Evolutionary conservation across 2,113 vertebrate genomes (phyloP).

Genomic region (Otus sunia): DNA sequence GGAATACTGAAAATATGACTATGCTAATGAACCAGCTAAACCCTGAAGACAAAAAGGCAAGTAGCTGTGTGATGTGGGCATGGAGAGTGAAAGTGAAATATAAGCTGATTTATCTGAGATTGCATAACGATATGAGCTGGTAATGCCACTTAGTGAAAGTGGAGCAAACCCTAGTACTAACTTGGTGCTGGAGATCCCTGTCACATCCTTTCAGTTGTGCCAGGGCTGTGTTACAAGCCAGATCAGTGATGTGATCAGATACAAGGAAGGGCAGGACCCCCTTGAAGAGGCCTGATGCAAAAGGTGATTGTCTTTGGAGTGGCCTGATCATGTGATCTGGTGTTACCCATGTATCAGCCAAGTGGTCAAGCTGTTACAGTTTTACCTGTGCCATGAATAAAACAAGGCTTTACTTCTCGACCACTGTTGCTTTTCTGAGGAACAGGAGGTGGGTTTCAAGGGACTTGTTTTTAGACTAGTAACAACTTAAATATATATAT

Average conservation of each 20-base stretch:
- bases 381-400: background rate
- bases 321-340: background rate
- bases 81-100: background rate
- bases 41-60: conserved; percentile 92
- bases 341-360: background rate
- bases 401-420: background rate
- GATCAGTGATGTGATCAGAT: background rate
- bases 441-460: background rate
- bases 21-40: conserved; percentile 91
- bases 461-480: background rate
- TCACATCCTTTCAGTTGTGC: background rate
- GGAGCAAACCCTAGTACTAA: background rate
- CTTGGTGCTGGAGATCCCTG: background rate
- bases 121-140: background rate
- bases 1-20: conserved; percentile 93
- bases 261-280: background rate
- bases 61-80: background rate
- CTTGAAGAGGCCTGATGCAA: background rate
- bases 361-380: background rate
- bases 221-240: background rate
- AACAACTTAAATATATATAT: background rate
- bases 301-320: background rate
- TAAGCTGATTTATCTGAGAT: background rate
- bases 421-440: background rate
- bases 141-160: background rate